These are phyloP conservation scores for Sminthurinus aureus DNA, from an alignment of 2,888 invertebrate genomes.

Conservation along the genomic window DNA sequence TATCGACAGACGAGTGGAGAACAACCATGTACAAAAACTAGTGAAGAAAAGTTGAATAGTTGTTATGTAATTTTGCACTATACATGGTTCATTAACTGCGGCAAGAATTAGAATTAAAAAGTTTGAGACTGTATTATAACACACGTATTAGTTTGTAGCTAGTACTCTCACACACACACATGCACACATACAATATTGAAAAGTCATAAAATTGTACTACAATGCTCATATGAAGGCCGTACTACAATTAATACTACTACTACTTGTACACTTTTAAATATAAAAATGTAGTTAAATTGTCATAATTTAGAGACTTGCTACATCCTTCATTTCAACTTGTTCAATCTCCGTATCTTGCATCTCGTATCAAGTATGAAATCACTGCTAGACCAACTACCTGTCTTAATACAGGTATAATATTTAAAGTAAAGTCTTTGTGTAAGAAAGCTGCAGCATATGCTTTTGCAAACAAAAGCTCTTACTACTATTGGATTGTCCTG, in stretches of 20 bases:
- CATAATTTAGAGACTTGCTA: neutral
- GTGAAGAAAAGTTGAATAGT: neutral
- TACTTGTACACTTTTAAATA: neutral
- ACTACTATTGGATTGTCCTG: neutral
- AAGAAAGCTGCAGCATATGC: neutral
- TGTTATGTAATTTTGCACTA: neutral
- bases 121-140: no score
- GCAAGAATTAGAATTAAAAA: no score
- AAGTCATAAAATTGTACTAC: neutral
- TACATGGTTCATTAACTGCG: no score
- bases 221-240: no score
- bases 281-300: neutral
- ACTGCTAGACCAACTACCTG: conserved; percentile 4
- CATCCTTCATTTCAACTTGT: neutral
- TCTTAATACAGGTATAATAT: conserved; percentile 13
- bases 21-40: neutral
- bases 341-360: neutral
- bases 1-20: neutral
- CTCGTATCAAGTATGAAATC: neutral
- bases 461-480: neutral
- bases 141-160: neutral
- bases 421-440: neutral
- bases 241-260: neutral
- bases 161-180: neutral
- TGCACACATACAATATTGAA: neutral